Evolutionary conservation across 2,888 invertebrate species (phyloP).

Genomic region (Merodon equestris): DNA sequence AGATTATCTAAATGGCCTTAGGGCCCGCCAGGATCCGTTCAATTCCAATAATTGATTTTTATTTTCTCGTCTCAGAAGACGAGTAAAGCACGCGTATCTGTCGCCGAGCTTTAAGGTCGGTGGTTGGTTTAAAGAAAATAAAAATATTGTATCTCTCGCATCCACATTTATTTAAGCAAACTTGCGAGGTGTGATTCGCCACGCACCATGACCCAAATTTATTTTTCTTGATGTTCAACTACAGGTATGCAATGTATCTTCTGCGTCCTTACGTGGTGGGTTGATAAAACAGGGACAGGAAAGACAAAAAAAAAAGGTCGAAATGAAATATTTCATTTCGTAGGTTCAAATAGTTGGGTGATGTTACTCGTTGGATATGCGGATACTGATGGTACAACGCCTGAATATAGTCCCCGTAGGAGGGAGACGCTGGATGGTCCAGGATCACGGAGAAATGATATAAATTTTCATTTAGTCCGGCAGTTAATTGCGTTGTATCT

Average conservation of each 20-base stretch:
- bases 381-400: slow-evolving; percentile 17
- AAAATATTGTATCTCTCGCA: too few species aligned
- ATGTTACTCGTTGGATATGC: slow-evolving; percentile 27
- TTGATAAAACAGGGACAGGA: neutral
- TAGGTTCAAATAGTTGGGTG: slow-evolving; percentile 22
- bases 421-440: neutral
- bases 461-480: slow-evolving; percentile 52
- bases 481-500: too few species aligned
- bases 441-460: slow-evolving; percentile 51
- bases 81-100: neutral
- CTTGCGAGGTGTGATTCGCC: too few species aligned
- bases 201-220: too few species aligned
- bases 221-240: too few species aligned
- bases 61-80: neutral
- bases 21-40: neutral
- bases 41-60: slow-evolving; percentile 1
- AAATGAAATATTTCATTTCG: slow-evolving; percentile 33
- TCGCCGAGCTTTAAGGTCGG: neutral
- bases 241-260: neutral
- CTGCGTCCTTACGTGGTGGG: neutral
- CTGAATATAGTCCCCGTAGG: neutral
- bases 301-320: slow-evolving; percentile 22
- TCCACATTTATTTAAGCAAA: too few species aligned
- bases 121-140: neutral
- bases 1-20: slow-evolving; percentile 51